Base-by-base conservation (phyloP, 2,888 invertebrate genomes). In the Acrocera orbiculus region DNA sequence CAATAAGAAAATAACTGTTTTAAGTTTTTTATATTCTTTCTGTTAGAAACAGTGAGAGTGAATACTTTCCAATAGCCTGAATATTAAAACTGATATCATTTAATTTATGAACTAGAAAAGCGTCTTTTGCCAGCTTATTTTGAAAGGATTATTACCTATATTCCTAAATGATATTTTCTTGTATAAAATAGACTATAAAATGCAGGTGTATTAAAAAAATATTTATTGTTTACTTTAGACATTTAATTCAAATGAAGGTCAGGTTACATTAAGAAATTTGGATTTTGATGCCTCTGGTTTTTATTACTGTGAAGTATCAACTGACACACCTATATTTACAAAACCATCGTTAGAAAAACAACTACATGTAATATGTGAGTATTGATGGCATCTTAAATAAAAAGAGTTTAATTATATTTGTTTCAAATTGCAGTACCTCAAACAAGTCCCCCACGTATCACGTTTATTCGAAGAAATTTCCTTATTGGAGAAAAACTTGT, bases 261-360 rank as follows among this genome's bases (percentile, higher is more conserved):
- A 69, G 55, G 62, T 80, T 47, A 70, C 72, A 41, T 60, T 85
- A 46, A 73, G 74, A 47, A 68, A 70, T 53, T 64, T 83, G 51
- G 76, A 80, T 54, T 82, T 81, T 59, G 66, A 75, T 35, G 78
- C 82, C 27, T 72, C 78, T 10, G 85, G 83, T 16, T 65, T 70
- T 34, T 87, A 85, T 61, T 75, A 72, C 37, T 86, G 86, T 53
- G 77, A 79, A 52, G 82, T 85, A 16, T 79, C 83, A 35, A 71
- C 79, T 50, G 76, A 80, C 51, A 73, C 79, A 30, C 81, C 85
- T 40, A 73, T 85, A 49, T 83, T 78, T 59, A 80, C 79, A 24
- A 80, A 81, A 63, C 71, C 76, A 46, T 81, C 83, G 20, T 73
- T 74, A 47, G 67, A 70, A 48, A 77, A 78, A 54, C 73, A 79